Conservation (phyloP, 2,888 invertebrate genomes). For the Aleiodes leptofemur region DNA sequence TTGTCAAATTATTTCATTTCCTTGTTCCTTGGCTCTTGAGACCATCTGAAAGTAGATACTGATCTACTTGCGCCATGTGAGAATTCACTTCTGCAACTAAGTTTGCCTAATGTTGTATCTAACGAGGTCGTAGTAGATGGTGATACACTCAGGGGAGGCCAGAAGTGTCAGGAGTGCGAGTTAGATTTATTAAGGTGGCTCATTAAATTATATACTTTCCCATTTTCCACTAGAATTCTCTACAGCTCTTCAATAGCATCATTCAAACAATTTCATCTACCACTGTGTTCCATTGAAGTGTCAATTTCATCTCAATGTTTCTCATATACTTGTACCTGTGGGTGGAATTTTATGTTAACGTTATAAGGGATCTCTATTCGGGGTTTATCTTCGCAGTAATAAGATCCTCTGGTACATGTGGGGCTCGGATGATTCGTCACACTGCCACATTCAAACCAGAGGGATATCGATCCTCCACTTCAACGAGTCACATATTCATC, state of each 20-base stretch:
- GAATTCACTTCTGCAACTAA: slow-evolving; percentile 22
- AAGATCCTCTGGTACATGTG: slow-evolving; percentile 9
- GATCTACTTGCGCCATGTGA: background rate
- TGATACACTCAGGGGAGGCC: slow-evolving; percentile 29
- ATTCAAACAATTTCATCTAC: background rate
- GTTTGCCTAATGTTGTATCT: slow-evolving; percentile 37
- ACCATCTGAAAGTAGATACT: no score
- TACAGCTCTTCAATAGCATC: background rate
- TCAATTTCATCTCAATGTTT: background rate
- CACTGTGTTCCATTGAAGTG: background rate
- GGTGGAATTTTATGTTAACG: background rate
- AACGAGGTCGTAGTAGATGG: slow-evolving; percentile 39
- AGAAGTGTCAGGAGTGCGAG: background rate
- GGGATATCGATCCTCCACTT: background rate
- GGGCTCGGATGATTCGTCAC: no score
- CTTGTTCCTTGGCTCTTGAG: no score
- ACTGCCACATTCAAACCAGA: background rate
- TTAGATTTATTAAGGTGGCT: background rate
- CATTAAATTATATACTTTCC: background rate
- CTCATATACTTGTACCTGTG: slow-evolving; percentile 10
- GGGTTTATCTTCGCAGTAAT: slow-evolving; percentile 13
- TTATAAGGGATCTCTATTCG: background rate
- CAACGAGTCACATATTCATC: background rate
- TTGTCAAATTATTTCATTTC: no score
- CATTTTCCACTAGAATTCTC: background rate